Base-by-base conservation (phyloP, 2,113 vertebrate species). In the Tupaia chinensis region DNA sequence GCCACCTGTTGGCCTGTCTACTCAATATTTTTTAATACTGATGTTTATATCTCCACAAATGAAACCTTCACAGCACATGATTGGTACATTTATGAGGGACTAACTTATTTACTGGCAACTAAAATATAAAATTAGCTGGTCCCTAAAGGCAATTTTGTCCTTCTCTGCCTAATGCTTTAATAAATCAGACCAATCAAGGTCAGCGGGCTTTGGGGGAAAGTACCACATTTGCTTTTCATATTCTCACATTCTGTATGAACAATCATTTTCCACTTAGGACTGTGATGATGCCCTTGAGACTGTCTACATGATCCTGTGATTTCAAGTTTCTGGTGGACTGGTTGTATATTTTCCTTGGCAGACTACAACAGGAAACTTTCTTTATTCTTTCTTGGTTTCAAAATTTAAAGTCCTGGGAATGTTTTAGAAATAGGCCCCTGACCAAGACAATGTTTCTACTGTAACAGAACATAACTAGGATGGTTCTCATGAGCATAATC, bases 81-180 rank as follows among this genome's bases (percentile, higher is more conserved):
- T 97, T 93, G 95, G 93, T 91, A 93, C 93, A 96, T 98, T 98
- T 97, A 97, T 97, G 93, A 93, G 81, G 94, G 95, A 97, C 96
- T 94, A 90, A 87, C 96, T 98, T 98, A 98, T 97, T 98, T 98
- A 98, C 95, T 77, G 94, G 95, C 93, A 98, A 94, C 76, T 96
- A 98, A 98, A 98, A 98, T 88, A 96, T 96, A 92, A 98, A 98
- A 98, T 98, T 97, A 98, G 74, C 87, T 95, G 80, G 53, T 97
- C 95, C 83, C 84, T 0, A 84, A 96, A 97, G 97, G 93, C 90
- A 97, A 88, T 54, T 98, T 95, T 95, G 94, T 94, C 61, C 91
- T 98, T 96, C 89, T 95, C 93, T 96, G 76, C 72, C 91, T 94
- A 65, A 84, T 93, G 69, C 78, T 95, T 77, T 88, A 97, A 97